phyloP scores from a whole-genome alignment of 2,888 invertebrate species.

The Orthosia gothica region DNA sequence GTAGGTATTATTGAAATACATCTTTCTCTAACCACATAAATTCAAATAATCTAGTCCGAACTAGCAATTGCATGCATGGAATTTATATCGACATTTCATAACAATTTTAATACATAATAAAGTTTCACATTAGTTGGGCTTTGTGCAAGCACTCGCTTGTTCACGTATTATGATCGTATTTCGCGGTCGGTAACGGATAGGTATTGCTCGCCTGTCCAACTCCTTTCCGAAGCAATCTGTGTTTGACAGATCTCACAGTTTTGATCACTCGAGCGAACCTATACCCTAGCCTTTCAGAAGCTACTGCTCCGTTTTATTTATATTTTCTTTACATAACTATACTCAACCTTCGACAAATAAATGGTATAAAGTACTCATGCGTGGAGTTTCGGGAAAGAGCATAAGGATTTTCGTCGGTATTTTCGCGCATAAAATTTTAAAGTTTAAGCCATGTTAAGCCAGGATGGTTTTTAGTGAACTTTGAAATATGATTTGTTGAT shows the following conservation, averaged over 20 bases:
- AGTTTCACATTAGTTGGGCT: slow-evolving; percentile 49
- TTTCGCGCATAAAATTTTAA: background rate
- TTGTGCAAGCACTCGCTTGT: slow-evolving; percentile 56
- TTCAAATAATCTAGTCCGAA: background rate
- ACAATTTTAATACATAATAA: slow-evolving; percentile 23
- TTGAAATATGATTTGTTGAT: slow-evolving; percentile 18
- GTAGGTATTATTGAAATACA: too few relatives aligned
- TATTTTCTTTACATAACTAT: slow-evolving; percentile 65
- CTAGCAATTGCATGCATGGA: background rate
- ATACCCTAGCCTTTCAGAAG: slow-evolving; percentile 72
- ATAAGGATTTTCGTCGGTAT: slow-evolving; percentile 8
- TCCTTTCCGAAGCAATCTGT: slow-evolving; percentile 83
- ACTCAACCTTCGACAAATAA: slow-evolving; percentile 46
- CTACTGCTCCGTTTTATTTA: slow-evolving; percentile 71
- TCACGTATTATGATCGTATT: slow-evolving; percentile 70
- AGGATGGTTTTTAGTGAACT: slow-evolving; percentile 16
- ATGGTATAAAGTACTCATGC: slow-evolving; percentile 44
- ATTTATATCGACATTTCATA: background rate
- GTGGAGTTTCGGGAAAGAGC: slow-evolving; percentile 32
- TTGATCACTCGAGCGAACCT: slow-evolving; percentile 81
- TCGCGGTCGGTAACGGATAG: slow-evolving; percentile 76
- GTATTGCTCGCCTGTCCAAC: slow-evolving; percentile 78
- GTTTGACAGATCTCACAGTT: slow-evolving; percentile 84
- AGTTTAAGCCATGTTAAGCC: slow-evolving; percentile 27
- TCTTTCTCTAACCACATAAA: background rate